Base-by-base conservation (phyloP, 1,140 invertebrate species). In the Delia radicum region DNA sequence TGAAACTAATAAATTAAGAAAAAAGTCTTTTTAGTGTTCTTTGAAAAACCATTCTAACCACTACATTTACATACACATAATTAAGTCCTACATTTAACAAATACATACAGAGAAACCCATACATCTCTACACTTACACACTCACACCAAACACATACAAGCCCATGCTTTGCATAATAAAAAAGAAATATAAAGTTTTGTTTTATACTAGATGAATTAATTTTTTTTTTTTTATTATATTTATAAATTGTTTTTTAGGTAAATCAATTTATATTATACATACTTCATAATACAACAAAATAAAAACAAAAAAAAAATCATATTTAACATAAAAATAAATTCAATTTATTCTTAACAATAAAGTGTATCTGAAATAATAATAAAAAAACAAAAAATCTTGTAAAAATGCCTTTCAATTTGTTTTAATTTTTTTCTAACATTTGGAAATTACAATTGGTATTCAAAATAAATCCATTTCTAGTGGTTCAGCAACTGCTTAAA, bases 141-240 rank as follows among this genome's bases (percentile, higher is more conserved):
- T 74, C 71, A 21, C 21, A 55, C 48, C 15, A 62, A 21, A 33
- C 61, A 76, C 42, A 73, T 27, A 77, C 75, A 77, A 31, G 61
- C 48, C 55, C 33, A 75, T 42, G 77, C 74, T 75, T 79, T 78
- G 77, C 80, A 79, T 81, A 84, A 81, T 78, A 84, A 73, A 81
- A 67, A 74, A 73, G 81, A 84, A 84, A 81, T 84, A 80, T 84
- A 84, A 84, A 84, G 81, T 26, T 46, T 72, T 55, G 71, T 76
- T 73, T 74, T 74, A 37, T 74, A 74, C 73, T 84, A 84, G 82
- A 78, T 82, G 83, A 84, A 83, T 84, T 81, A 78, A 84, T 83
- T 82, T 82, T 67, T 55, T 55, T 55, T 21, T 55, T 55, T 21
- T 55, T 55, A 55, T 55, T 18, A 55, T 15, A 42, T 42, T 55